These are phyloP conservation scores for Tursiops truncatus DNA, from an alignment of 2,113 vertebrate species.

Conservation along the genomic window DNA sequence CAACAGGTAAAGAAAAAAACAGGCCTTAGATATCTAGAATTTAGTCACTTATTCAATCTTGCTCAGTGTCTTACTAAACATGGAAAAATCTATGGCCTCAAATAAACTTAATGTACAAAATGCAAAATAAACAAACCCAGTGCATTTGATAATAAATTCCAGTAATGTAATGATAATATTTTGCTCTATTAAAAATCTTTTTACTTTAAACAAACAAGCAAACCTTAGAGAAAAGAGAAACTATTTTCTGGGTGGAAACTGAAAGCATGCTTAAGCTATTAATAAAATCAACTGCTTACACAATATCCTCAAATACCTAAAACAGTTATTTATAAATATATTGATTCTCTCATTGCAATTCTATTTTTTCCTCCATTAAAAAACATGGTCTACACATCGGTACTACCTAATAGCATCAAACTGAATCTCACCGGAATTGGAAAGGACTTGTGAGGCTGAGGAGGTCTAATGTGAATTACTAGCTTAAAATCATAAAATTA, in stretches of 20 bases:
- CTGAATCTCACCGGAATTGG: neutral
- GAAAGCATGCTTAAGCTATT: neutral
- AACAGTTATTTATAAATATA: neutral
- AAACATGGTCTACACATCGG: neutral
- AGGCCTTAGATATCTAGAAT: neutral
- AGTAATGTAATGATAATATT: neutral
- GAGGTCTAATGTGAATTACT: neutral
- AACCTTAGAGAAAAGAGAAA: constrained; percentile 30
- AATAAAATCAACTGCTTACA: neutral
- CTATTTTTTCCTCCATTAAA: constrained; percentile 6
- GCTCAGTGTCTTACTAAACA: neutral
- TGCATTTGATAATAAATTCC: neutral
- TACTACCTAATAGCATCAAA: neutral
- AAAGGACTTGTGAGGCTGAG: neutral
- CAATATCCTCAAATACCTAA: neutral
- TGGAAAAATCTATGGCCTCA: neutral
- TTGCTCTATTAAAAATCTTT: constrained; percentile 4
- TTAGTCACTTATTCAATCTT: neutral
- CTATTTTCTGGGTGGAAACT: neutral
- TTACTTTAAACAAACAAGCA: neutral
- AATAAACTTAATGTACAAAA: neutral
- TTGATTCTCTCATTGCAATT: neutral
- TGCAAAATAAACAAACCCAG: neutral
- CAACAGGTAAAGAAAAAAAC: neutral
- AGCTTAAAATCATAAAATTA: constrained; percentile 43